These are phyloP conservation scores for Tupaia chinensis DNA, from an alignment of 2,113 vertebrate genomes.

Conservation along the genomic window DNA sequence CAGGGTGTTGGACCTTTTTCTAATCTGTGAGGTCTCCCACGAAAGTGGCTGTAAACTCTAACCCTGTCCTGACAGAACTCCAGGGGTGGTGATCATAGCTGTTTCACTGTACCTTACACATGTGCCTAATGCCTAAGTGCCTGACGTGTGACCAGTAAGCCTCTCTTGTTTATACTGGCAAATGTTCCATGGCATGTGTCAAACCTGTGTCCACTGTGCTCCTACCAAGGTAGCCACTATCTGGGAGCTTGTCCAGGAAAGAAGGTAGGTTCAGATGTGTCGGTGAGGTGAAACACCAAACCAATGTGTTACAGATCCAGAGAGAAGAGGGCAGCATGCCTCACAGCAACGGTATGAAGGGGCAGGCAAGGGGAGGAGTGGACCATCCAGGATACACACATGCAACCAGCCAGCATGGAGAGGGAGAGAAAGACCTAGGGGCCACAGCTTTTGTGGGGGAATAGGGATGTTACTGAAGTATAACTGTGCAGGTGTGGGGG, in stretches of 20 bases:
- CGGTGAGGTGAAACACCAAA: not conserved
- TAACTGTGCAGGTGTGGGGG: fast-evolving
- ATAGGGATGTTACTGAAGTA: not conserved
- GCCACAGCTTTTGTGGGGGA: not conserved
- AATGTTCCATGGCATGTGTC: not conserved
- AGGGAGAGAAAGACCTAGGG: not conserved
- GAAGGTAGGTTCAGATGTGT: not conserved
- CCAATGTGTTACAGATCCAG: not conserved
- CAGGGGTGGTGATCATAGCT: not conserved
- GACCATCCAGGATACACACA: not conserved
- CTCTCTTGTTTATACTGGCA: not conserved
- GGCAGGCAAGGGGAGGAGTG: no score
- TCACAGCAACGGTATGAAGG: not conserved
- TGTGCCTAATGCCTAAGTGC: not conserved
- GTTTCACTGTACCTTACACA: not conserved
- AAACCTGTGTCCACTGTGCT: not conserved
- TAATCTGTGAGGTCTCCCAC: not conserved
- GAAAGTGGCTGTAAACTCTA: not conserved
- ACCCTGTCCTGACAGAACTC: not conserved
- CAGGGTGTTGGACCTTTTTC: not conserved
- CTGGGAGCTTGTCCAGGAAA: not conserved
- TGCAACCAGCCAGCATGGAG: not conserved
- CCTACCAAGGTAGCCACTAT: not conserved
- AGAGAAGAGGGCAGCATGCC: not conserved
- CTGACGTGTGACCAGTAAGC: not conserved